These are phyloP conservation scores for Arizona elegans DNA, from an alignment of 2,113 vertebrate genomes.

Conservation along the genomic window DNA sequence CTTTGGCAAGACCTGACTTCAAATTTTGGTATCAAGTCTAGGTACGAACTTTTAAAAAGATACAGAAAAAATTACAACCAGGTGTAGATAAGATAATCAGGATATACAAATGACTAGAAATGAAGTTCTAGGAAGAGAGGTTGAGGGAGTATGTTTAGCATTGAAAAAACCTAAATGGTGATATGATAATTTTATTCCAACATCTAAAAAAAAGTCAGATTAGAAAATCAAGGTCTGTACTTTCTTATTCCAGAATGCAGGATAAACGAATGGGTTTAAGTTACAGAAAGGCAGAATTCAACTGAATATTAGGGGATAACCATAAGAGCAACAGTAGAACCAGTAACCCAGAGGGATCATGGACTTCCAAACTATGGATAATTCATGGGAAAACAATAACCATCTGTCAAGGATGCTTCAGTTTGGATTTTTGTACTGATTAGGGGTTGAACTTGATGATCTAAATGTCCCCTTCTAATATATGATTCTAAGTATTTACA, in stretches of 20 bases:
- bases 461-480: neutral
- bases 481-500: neutral
- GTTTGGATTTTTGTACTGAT: neutral
- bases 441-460: neutral
- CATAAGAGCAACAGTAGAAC: neutral
- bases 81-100: neutral
- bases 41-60: neutral
- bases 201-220: neutral
- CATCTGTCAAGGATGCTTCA: neutral
- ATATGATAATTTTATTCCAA: neutral
- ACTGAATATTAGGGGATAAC: neutral
- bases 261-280: neutral
- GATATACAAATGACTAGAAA: neutral
- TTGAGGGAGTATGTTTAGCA: neutral
- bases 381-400: neutral
- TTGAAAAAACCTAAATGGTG: neutral
- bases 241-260: neutral
- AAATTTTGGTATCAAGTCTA: neutral
- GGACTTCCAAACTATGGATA: neutral
- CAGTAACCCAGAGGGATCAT: neutral
- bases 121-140: neutral
- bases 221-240: neutral
- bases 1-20: neutral
- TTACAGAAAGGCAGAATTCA: neutral
- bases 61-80: neutral